Percentiles rank a stretch among this genome's conserved stretches.
These are phyloP conservation scores for Cynaeus angustus DNA, from an alignment of 2,888 invertebrate genomes.

Conservation along the genomic window DNA sequence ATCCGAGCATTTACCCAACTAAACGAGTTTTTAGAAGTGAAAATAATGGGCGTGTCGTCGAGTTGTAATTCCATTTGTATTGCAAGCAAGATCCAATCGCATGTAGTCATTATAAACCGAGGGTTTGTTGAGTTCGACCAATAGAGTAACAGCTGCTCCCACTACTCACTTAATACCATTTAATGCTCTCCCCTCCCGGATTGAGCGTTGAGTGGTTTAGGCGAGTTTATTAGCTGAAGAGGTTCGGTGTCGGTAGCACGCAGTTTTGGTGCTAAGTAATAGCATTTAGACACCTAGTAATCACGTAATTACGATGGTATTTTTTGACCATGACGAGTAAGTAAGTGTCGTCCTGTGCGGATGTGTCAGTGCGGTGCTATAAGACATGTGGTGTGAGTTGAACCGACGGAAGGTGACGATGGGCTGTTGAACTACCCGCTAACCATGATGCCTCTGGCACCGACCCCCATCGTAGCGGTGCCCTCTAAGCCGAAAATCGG, in stretches of 20 bases:
- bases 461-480: constrained; percentile 93
- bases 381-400: constrained; percentile 30
- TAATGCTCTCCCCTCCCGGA: constrained; percentile 59
- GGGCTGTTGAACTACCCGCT: constrained; percentile 45
- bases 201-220: constrained; percentile 44
- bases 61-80: constrained; percentile 66
- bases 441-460: constrained; percentile 96
- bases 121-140: constrained; percentile 41
- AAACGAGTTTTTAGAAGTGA: constrained; percentile 67
- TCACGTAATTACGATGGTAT: constrained; percentile 42
- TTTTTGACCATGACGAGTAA: constrained; percentile 6
- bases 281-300: constrained; percentile 54
- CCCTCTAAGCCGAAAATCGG: constrained; percentile 95
- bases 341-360: not conserved
- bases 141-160: constrained; percentile 57
- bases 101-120: constrained; percentile 52
- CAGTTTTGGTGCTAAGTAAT: constrained; percentile 57
- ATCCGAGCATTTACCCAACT: constrained; percentile 64
- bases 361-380: constrained; percentile 9
- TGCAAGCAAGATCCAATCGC: constrained; percentile 61
- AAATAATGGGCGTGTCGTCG: constrained; percentile 62
- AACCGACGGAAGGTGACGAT: constrained; percentile 33
- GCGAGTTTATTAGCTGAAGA: constrained; percentile 68
- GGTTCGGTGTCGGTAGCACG: constrained; percentile 69
- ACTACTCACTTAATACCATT: constrained; percentile 55